A percentile compares a stretch with the other conserved stretches of the same genome.
These are phyloP conservation scores for Synergus gifuensis DNA, from an alignment of 2,888 invertebrate species.

Conservation along the genomic window DNA sequence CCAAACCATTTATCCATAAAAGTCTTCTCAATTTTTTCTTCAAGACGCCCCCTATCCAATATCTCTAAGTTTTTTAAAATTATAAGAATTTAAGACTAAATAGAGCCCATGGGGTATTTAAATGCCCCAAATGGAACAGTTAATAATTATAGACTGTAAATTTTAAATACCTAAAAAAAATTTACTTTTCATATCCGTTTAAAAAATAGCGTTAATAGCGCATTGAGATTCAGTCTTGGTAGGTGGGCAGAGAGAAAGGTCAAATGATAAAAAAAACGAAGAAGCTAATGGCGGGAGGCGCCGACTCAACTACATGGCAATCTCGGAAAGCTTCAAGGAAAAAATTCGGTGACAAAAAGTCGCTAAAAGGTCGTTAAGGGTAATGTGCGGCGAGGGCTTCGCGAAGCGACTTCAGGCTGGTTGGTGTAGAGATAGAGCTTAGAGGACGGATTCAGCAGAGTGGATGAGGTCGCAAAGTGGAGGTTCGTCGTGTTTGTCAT, in stretches of 20 bases:
- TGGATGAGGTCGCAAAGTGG: not conserved
- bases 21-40: too few species aligned
- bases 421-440: not conserved
- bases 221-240: not conserved
- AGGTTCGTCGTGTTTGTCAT: not conserved
- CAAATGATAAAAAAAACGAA: constrained; percentile 2
- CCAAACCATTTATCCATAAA: too few species aligned
- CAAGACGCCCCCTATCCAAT: too few species aligned
- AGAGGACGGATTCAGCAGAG: not conserved
- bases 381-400: constrained; percentile 57
- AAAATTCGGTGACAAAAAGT: constrained; percentile 51
- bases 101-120: too few species aligned
- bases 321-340: constrained; percentile 46
- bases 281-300: constrained; percentile 56
- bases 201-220: not conserved
- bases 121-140: too few species aligned
- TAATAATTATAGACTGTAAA: too few species aligned
- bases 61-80: too few species aligned
- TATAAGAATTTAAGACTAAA: too few species aligned
- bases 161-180: too few species aligned
- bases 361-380: constrained; percentile 68
- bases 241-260: not conserved
- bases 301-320: constrained; percentile 55
- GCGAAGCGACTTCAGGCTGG: not conserved
- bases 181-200: not conserved